Percentiles rank a stretch among this genome's conserved stretches.
Conservation (phyloP, 1,140 invertebrate genomes). For the Meteorus sp. region DNA sequence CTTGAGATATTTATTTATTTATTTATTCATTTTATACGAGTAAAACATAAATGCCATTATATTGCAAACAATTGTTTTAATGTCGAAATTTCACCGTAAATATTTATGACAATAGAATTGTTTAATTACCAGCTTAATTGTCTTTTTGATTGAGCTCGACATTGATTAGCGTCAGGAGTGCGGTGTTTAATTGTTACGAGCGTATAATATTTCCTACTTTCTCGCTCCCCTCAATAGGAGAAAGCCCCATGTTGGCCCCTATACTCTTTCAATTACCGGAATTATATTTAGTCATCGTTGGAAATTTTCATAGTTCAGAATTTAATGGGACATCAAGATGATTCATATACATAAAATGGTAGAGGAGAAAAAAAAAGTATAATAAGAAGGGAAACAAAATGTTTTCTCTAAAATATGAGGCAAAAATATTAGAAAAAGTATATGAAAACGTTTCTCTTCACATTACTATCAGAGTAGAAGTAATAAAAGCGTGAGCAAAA, state of each 20-base stretch:
- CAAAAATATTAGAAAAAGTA: too few relatives aligned
- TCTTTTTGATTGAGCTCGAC: conserved; percentile 14
- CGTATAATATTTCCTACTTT: conserved; percentile 18
- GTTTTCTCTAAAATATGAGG: too few relatives aligned
- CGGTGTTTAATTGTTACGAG: conserved; percentile 12
- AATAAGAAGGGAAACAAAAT: too few relatives aligned
- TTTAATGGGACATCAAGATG: neutral
- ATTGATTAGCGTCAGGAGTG: conserved; percentile 19
- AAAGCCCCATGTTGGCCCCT: conserved; percentile 5
- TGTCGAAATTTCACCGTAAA: neutral
- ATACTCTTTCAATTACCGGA: neutral
- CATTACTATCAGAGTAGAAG: too few relatives aligned
- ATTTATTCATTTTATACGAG: too few relatives aligned
- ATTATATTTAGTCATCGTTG: neutral
- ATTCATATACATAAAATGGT: neutral
- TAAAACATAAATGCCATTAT: too few relatives aligned
- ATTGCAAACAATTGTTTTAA: neutral
- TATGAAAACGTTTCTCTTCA: too few relatives aligned
- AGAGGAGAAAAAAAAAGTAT: too few relatives aligned
- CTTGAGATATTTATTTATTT: too few relatives aligned
- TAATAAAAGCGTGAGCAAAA: neutral
- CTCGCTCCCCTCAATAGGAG: conserved; percentile 7
- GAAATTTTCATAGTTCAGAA: neutral
- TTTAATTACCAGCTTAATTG: conserved; percentile 9
- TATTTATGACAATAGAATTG: conserved; percentile 2